phyloP scores from a whole-genome alignment of 2,888 invertebrate genomes.

The Aporophyla nigra region DNA sequence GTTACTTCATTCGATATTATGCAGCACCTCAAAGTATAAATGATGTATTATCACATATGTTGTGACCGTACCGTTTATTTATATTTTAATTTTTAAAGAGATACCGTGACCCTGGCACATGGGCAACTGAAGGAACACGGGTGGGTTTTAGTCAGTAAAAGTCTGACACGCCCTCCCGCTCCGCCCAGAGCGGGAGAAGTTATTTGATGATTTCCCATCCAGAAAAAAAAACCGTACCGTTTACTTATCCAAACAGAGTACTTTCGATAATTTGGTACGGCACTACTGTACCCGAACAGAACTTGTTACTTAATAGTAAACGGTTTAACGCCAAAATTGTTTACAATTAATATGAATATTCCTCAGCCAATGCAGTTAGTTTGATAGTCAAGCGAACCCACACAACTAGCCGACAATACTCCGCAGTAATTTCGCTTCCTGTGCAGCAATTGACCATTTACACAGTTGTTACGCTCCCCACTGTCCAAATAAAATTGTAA shows the following conservation, averaged over 20 bases:
- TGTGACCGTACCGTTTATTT: no score
- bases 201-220: no score
- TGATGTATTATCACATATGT: not conserved
- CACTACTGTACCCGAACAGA: not conserved
- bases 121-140: no score
- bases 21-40: not conserved
- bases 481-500: slow-evolving; percentile 2
- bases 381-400: slow-evolving; percentile 1
- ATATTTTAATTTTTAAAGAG: no score
- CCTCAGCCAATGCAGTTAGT: not conserved
- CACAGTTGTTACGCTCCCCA: not conserved
- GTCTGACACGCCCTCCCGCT: no score
- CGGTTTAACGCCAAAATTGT: not conserved
- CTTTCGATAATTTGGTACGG: no score
- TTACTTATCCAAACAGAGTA: not conserved
- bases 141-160: no score
- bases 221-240: not conserved
- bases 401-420: slow-evolving; percentile 11
- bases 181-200: no score
- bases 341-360: not conserved
- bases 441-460: slow-evolving; percentile 27
- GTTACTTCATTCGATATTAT: not conserved
- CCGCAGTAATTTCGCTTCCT: slow-evolving; percentile 11
- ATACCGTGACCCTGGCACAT: no score
- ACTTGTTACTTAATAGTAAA: not conserved